Percentiles rank a stretch among this genome's conserved stretches.
phyloP scores from a whole-genome alignment of 2,888 invertebrate species.

The Micoletzkya japonica region DNA sequence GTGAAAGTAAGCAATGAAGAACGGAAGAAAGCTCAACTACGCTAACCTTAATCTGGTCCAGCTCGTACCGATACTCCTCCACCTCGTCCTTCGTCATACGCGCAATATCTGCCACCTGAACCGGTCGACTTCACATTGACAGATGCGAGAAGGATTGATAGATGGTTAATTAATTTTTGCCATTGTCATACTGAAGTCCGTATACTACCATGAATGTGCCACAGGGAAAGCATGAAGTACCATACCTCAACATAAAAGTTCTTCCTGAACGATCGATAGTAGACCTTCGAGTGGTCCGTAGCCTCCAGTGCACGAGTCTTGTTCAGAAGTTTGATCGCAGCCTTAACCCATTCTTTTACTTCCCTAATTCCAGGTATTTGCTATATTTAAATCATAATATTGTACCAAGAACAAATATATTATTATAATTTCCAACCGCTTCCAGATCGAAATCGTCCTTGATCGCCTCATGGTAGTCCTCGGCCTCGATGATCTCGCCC shows the following conservation, averaged over 20 bases:
- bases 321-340: conserved; percentile 51
- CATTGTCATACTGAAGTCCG: too few species aligned
- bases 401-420: conserved; percentile 55
- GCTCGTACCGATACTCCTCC: conserved; percentile 70
- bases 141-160: neutral
- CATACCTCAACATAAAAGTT: conserved; percentile 87
- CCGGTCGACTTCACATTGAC: neutral
- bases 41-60: conserved; percentile 84
- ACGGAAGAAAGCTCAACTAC: neutral
- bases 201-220: too few species aligned
- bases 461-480: conserved; percentile 83
- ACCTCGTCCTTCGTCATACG: conserved; percentile 81
- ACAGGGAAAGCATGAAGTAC: neutral
- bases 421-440: conserved; percentile 29
- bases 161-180: too few species aligned
- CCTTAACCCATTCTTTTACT: too few species aligned
- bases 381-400: neutral
- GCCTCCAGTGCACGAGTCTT: conserved; percentile 71
- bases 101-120: conserved; percentile 79
- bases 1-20: neutral
- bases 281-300: conserved; percentile 85
- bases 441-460: conserved; percentile 61
- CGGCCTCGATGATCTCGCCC: conserved; percentile 97
- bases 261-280: conserved; percentile 87
- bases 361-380: too few species aligned